These are phyloP conservation scores for Microplitis mediator DNA, from an alignment of 1,140 invertebrate genomes.

Conservation along the genomic window DNA sequence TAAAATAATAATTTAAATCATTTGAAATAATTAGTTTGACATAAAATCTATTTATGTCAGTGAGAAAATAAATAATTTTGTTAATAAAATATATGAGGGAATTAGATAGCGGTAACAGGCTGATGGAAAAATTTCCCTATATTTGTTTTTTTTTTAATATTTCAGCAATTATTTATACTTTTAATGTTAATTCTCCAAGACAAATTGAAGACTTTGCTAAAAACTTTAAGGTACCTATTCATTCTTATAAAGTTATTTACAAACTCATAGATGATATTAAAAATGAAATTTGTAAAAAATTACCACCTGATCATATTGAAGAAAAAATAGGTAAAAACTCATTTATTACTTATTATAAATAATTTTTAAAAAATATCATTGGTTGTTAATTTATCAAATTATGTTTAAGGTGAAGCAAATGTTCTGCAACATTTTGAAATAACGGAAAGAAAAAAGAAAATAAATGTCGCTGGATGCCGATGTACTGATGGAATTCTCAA, in stretches of 20 bases:
- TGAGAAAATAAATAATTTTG: no score
- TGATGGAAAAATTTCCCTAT: no score
- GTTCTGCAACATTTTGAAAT: constrained; percentile 86
- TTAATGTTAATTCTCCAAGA: constrained; percentile 73
- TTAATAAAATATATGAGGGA: no score
- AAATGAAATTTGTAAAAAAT: constrained; percentile 73
- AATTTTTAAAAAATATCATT: background rate
- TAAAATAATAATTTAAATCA: no score
- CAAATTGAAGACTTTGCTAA: constrained; percentile 62
- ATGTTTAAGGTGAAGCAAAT: constrained; percentile 77
- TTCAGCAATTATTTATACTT: constrained; percentile 83
- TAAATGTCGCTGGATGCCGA: constrained; percentile 86
- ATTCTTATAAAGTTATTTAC: constrained; percentile 87
- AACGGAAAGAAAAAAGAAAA: constrained; percentile 80
- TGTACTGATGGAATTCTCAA: constrained; percentile 81
- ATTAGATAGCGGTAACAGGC: no score
- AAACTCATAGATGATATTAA: constrained; percentile 88
- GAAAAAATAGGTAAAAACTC: constrained; percentile 73
- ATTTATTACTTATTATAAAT: background rate
- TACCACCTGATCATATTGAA: constrained; percentile 77
- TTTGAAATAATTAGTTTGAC: no score
- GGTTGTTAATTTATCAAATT: background rate
- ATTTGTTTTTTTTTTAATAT: background rate
- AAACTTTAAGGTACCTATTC: constrained; percentile 67
- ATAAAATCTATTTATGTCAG: no score